Conservation (phyloP, 2,113 vertebrate species). For the Speoplatyrhinus poulsoni region DNA sequence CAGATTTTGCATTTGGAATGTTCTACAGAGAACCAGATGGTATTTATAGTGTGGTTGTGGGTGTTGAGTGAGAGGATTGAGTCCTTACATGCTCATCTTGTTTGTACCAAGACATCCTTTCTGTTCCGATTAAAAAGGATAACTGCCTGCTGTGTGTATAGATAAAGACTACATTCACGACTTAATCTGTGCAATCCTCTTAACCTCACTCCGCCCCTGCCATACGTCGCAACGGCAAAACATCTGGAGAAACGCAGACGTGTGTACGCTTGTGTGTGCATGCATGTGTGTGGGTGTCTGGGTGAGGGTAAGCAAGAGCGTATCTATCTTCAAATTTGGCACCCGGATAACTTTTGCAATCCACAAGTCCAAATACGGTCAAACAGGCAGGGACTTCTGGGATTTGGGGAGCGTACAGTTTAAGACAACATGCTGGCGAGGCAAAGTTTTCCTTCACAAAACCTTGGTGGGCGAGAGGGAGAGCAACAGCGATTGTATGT, state of each 20-base stretch:
- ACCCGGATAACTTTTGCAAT: constrained; percentile 43
- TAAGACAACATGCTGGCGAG: constrained; percentile 46
- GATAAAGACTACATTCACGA: constrained; percentile 51
- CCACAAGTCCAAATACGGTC: constrained; percentile 50
- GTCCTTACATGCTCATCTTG: constrained; percentile 48
- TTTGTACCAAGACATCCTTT: constrained; percentile 50
- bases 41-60: constrained; percentile 67
- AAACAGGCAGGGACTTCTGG: constrained; percentile 40
- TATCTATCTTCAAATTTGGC: constrained; percentile 40
- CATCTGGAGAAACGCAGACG: constrained; percentile 11
- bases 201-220: constrained; percentile 24
- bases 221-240: constrained; percentile 2
- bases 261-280: constrained; percentile 17
- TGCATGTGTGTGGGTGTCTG: constrained; percentile 10
- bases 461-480: constrained; percentile 53
- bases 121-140: constrained; percentile 49
- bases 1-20: constrained; percentile 17
- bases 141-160: constrained; percentile 52
- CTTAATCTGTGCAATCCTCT: constrained; percentile 58
- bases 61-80: constrained; percentile 62
- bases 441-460: constrained; percentile 35
- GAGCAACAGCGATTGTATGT: background rate
- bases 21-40: constrained; percentile 38
- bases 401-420: constrained; percentile 37
- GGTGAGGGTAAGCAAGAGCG: background rate